Base-by-base conservation (phyloP, 2,797 vertebrate species). In the Enteromius fasciolatus region DNA sequence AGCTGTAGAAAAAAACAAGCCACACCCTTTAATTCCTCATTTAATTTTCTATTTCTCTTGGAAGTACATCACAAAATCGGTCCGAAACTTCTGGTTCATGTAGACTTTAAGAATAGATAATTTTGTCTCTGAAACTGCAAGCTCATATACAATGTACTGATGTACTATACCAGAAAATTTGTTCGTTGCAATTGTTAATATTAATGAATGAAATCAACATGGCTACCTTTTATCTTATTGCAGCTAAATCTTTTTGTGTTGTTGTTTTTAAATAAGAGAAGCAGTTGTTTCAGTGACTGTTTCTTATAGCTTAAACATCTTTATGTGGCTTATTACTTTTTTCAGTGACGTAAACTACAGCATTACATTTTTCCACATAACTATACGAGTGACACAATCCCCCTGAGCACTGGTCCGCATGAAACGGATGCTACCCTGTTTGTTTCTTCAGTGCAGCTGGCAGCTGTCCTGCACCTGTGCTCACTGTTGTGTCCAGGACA, bases 401-500 rank as follows among this genome's bases (percentile, higher is more conserved):
- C 33, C 39, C 52, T 23, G 36, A 25, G 41, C n/a, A 33, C 28
- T 3, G 15, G 54, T 3, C 52, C 5, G 8, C 23, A 86, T 61
- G 75, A 86, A 88, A 91, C 87, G 86, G 88, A 90, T 86, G 83
- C 89, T 41, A 66, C 63, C 81, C 77, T 10, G 63, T 84, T 67
- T 90, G 82, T 88, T 84, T 90, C 86, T 91, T 82, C 83, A 86
- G 84, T 83, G 36, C 80, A 89, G 75, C 85, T 90, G 88, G 80
- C 77, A 78, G 36, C 52, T 81, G 25, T 54, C 85, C 63, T 50
- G 74, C 81, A 86, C 78, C 85, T 86, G 70, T 82, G 61, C 76
- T 78, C 46, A 9, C 54, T 59, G 63, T 44, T 80, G 50, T 84
- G 74, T 76, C 44, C 31, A 59, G 66, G 31, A 74, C 72, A 74